Conservation (phyloP, 2,797 vertebrate species). For the Leontopithecus rosalia region DNA sequence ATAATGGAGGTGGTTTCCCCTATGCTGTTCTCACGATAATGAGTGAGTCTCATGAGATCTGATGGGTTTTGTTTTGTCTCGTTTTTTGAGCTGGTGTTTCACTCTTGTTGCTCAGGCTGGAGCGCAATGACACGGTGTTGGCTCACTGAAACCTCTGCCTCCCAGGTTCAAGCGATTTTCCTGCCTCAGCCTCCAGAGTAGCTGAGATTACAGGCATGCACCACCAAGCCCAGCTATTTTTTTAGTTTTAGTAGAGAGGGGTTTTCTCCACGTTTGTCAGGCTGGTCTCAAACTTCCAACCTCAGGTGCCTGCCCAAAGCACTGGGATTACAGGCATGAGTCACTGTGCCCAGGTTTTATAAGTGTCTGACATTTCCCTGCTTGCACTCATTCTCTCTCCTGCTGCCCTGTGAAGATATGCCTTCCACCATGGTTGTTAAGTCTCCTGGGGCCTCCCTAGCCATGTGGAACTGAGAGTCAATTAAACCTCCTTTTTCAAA, state of each 20-base stretch:
- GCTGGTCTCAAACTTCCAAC: not conserved
- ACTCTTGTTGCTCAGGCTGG: not conserved
- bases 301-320: not conserved
- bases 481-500: too few relatives aligned
- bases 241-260: not conserved
- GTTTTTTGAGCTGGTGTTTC: not conserved
- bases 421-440: too few relatives aligned
- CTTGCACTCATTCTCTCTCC: too few relatives aligned
- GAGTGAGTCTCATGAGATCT: not conserved
- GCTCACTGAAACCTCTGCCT: not conserved
- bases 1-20: not conserved
- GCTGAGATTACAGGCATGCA: not conserved
- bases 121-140: not conserved
- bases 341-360: not conserved
- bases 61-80: not conserved
- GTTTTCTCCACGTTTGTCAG: not conserved
- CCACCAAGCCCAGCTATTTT: not conserved
- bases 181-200: not conserved
- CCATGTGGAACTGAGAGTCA: too few relatives aligned
- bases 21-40: not conserved
- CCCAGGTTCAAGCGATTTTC: not conserved
- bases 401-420: too few relatives aligned
- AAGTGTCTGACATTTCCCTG: too few relatives aligned
- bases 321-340: not conserved
- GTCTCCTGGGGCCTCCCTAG: too few relatives aligned